These are phyloP conservation scores for Cololabis saira DNA, from an alignment of 2,113 vertebrate genomes.

Conservation along the genomic window DNA sequence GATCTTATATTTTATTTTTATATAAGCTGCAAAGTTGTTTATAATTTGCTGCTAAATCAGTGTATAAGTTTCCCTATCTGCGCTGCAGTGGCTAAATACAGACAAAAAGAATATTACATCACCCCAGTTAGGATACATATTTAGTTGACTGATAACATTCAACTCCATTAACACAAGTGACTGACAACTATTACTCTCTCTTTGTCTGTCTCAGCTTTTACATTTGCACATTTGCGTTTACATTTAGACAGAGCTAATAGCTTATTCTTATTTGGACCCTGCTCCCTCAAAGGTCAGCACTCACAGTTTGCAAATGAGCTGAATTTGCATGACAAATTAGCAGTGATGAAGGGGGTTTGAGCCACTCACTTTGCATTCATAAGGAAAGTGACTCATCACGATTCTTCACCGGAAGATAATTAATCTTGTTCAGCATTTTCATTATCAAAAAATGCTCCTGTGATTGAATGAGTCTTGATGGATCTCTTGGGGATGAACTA, in stretches of 20 bases:
- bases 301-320: background rate
- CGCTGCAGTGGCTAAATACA: too few relatives aligned
- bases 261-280: background rate
- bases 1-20: too few relatives aligned
- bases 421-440: background rate
- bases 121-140: too few relatives aligned
- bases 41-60: too few relatives aligned
- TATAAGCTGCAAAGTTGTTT: too few relatives aligned
- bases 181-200: too few relatives aligned
- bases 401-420: background rate
- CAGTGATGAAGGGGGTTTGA: background rate
- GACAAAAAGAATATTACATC: too few relatives aligned
- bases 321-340: constrained; percentile 1
- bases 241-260: background rate
- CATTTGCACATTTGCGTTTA: too few relatives aligned
- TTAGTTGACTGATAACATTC: too few relatives aligned
- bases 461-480: background rate
- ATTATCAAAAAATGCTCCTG: background rate
- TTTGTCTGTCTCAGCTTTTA: too few relatives aligned
- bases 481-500: background rate
- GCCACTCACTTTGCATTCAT: background rate
- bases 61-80: too few relatives aligned
- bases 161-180: too few relatives aligned
- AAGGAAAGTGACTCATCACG: background rate
- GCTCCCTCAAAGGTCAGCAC: background rate